Percentiles rank a stretch among this genome's conserved stretches.
Evolutionary conservation across 2,797 vertebrate genomes (phyloP).

Genomic region (Allenopithecus nigroviridis): DNA sequence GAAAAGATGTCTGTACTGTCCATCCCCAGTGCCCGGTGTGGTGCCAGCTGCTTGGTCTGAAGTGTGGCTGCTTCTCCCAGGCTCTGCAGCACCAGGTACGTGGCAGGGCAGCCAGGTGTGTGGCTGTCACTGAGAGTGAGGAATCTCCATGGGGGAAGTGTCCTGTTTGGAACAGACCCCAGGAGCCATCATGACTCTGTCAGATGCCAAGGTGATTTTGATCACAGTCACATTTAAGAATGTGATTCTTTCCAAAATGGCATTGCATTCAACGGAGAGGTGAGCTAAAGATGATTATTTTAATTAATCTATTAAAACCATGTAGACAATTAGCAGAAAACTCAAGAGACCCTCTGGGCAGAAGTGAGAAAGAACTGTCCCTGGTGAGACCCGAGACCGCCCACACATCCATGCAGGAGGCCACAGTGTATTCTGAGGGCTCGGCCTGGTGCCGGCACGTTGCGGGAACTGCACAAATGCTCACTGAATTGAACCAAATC

Average conservation of each 20-base stretch:
- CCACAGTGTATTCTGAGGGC: rapidly evolving
- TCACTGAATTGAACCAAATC: rapidly evolving
- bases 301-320: neutral
- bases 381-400: rapidly evolving
- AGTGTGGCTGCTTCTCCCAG: rapidly evolving
- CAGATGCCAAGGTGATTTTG: neutral
- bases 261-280: neutral
- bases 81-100: rapidly evolving
- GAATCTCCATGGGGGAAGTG: neutral
- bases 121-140: rapidly evolving
- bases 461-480: rapidly evolving
- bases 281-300: neutral
- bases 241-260: neutral
- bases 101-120: neutral
- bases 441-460: rapidly evolving
- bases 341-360: neutral
- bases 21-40: neutral
- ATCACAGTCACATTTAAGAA: neutral
- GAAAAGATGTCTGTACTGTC: rapidly evolving
- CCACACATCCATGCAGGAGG: neutral
- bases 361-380: neutral
- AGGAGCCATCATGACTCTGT: neutral
- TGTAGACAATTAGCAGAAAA: neutral
- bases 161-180: neutral
- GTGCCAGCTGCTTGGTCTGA: neutral